phyloP scores from a whole-genome alignment of 2,888 invertebrate species.

The Athetis lepigone region DNA sequence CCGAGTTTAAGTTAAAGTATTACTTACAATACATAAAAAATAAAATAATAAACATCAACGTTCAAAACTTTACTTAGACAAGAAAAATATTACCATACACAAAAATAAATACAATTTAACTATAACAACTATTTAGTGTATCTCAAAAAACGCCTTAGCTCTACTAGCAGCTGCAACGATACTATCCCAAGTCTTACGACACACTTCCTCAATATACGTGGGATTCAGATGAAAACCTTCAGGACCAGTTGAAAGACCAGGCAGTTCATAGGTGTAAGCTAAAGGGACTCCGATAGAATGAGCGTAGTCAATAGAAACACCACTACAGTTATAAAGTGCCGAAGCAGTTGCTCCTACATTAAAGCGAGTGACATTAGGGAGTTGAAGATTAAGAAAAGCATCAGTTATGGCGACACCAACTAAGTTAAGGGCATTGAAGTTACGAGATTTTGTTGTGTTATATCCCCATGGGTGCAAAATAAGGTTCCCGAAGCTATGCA shows the following conservation, averaged over 20 bases:
- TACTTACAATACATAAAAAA: no score
- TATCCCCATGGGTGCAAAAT: slow-evolving; percentile 91
- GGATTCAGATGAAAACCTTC: slow-evolving; percentile 88
- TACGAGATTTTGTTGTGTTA: slow-evolving; percentile 84
- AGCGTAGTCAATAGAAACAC: slow-evolving; percentile 92
- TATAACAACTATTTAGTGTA: not conserved
- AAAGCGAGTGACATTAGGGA: slow-evolving; percentile 80
- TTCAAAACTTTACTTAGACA: no score
- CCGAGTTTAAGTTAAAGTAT: no score
- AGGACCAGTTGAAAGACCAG: slow-evolving; percentile 82
- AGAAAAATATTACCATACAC: not conserved
- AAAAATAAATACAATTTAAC: not conserved
- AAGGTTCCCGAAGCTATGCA: slow-evolving; percentile 94
- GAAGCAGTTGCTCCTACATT: slow-evolving; percentile 86
- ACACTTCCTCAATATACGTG: slow-evolving; percentile 88
- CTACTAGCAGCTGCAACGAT: slow-evolving; percentile 84
- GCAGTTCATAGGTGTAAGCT: slow-evolving; percentile 92
- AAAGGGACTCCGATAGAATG: slow-evolving; percentile 89
- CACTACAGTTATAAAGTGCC: slow-evolving; percentile 90
- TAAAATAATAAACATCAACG: no score
- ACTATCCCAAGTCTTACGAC: slow-evolving; percentile 91
- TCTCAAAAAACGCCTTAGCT: not conserved
- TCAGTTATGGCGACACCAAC: slow-evolving; percentile 81
- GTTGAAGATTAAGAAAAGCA: slow-evolving; percentile 75
- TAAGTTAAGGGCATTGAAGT: slow-evolving; percentile 81